Conservation (phyloP, 2,888 invertebrate species). For the Metellina segmentata region DNA sequence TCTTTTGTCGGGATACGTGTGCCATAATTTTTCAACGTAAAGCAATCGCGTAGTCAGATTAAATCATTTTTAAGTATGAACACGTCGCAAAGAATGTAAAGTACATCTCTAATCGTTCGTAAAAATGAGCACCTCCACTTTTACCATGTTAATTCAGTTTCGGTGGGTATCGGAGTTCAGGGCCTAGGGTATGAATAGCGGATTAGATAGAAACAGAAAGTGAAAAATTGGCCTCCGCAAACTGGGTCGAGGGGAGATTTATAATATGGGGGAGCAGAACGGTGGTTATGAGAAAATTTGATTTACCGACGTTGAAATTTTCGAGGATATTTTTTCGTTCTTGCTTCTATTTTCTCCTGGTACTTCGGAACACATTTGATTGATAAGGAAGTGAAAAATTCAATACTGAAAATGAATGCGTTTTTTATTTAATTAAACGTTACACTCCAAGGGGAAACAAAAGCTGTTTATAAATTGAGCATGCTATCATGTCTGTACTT, state of each 20-base stretch:
- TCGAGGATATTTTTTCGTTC: background rate
- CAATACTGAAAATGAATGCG: conserved; percentile 25
- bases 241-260: conserved; percentile 43
- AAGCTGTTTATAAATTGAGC: no score
- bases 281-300: conserved; percentile 68
- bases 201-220: conserved; percentile 23
- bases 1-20: no score
- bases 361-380: conserved; percentile 15
- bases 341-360: background rate
- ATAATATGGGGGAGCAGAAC: conserved; percentile 43
- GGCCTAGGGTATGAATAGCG: background rate
- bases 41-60: no score
- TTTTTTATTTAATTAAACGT: conserved; percentile 15
- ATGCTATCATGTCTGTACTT: no score
- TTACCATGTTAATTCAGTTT: no score
- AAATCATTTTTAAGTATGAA: no score
- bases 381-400: conserved; percentile 25
- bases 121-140: no score
- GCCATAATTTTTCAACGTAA: no score
- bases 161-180: no score
- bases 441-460: no score
- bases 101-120: no score
- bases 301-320: conserved; percentile 62
- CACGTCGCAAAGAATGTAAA: no score
- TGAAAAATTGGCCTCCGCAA: conserved; percentile 39